Evolutionary conservation across 1,140 invertebrate species (phyloP).

Genomic region (Tetramorium simillimum): DNA sequence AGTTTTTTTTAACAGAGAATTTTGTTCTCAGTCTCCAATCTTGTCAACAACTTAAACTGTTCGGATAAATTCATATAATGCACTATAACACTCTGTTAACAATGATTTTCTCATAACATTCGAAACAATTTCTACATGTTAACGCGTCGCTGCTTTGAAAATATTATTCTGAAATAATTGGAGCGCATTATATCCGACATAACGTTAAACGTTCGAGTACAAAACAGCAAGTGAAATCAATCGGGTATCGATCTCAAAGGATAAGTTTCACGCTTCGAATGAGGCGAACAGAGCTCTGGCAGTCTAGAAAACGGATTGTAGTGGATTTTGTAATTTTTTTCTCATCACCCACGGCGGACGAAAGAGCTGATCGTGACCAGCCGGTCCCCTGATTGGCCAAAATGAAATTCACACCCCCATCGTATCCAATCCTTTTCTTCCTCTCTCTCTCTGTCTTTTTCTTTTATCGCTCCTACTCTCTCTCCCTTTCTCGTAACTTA

Average conservation of each 20-base stretch:
- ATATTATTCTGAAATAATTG: constrained; percentile 15
- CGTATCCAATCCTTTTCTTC: constrained; percentile 32
- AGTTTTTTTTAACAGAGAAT: background rate
- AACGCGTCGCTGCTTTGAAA: background rate
- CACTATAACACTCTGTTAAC: background rate
- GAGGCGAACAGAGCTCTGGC: constrained; percentile 66
- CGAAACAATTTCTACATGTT: background rate
- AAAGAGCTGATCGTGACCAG: constrained; percentile 83
- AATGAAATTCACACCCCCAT: constrained; percentile 71
- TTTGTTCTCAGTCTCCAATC: background rate
- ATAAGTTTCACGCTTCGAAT: constrained; percentile 28
- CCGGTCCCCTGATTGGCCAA: constrained; percentile 68
- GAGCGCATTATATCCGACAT: background rate
- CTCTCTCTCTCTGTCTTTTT: background rate
- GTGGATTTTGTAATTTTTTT: constrained; percentile 76
- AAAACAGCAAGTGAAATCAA: constrained; percentile 28
- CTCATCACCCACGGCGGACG: constrained; percentile 65
- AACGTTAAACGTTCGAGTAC: background rate
- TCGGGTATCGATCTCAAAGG: constrained; percentile 18
- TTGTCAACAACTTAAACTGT: background rate
- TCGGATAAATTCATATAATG: background rate
- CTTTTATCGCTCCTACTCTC: constrained; percentile 12
- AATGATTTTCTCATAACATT: background rate
- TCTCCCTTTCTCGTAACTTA: background rate
- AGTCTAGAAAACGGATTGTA: constrained; percentile 75